Evolutionary conservation across 2,888 invertebrate genomes (phyloP).

Genomic region (Seira sanloemensis): DNA sequence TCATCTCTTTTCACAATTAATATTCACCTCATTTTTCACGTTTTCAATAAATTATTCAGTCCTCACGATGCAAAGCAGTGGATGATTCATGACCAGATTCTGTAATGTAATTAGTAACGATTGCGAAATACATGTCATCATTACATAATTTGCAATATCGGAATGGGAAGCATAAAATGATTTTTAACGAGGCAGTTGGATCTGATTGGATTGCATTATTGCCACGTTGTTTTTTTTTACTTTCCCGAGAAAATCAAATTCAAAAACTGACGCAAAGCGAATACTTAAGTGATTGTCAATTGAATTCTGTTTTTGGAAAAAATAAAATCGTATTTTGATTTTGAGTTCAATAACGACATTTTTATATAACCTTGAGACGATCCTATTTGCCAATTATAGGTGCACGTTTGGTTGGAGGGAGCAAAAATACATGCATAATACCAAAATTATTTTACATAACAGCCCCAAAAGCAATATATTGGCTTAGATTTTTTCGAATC

Average conservation of each 20-base stretch:
- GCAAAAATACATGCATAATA: not conserved
- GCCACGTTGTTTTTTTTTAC: not conserved
- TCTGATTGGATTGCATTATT: not conserved
- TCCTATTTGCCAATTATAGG: not conserved
- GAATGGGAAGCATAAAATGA: not conserved
- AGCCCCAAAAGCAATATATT: not conserved
- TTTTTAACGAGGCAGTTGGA: not conserved
- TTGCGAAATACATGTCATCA: constrained; percentile 3
- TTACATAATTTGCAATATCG: not conserved
- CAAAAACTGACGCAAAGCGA: not conserved
- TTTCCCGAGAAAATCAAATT: no score
- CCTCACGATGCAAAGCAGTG: not conserved
- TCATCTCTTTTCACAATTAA: constrained; percentile 8
- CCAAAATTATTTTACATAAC: not conserved
- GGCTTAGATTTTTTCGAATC: no score
- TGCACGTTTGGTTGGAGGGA: not conserved
- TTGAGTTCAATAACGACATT: not conserved
- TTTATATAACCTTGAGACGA: not conserved
- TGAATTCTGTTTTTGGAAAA: not conserved
- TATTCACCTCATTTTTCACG: constrained; percentile 6
- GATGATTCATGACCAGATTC: not conserved
- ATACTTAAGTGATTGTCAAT: not conserved
- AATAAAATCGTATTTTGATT: not conserved
- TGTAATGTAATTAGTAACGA: constrained; percentile 8
- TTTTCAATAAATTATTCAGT: not conserved